Percentiles rank a stretch among this genome's conserved stretches.
These are phyloP conservation scores for Cynaeus angustus DNA, from an alignment of 2,888 invertebrate genomes.

Conservation along the genomic window DNA sequence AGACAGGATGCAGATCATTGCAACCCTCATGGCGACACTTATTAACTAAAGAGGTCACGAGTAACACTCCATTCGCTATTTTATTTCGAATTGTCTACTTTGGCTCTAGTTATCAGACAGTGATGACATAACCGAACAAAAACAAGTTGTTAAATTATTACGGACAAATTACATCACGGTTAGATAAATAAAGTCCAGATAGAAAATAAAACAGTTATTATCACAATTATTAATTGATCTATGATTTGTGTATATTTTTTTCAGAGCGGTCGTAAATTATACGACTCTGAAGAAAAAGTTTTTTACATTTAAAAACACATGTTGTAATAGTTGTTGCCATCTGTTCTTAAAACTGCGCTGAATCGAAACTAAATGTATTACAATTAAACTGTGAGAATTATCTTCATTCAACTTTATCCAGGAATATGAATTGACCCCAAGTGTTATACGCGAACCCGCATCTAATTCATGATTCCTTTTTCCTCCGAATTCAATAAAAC, in stretches of 20 bases:
- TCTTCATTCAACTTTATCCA: background rate
- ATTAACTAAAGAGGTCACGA: conserved; percentile 51
- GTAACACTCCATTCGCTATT: conserved; percentile 33
- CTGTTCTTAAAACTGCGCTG: conserved; percentile 11
- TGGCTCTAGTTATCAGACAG: conserved; percentile 10
- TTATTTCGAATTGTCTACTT: conserved; percentile 18
- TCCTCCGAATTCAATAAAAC: conserved; percentile 44
- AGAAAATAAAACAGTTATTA: conserved; percentile 25
- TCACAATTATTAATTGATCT: conserved; percentile 34
- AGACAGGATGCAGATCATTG: conserved; percentile 55
- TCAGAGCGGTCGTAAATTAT: background rate
- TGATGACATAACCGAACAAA: conserved; percentile 34
- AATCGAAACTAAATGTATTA: background rate
- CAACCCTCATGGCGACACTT: conserved; percentile 51
- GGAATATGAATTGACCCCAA: conserved; percentile 13
- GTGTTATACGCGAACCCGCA: background rate
- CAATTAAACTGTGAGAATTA: background rate
- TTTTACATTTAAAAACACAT: conserved; percentile 15
- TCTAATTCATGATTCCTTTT: conserved; percentile 29
- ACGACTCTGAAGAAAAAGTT: background rate
- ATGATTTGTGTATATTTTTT: conserved; percentile 28
- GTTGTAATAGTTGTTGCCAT: conserved; percentile 17
- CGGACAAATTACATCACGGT: conserved; percentile 32
- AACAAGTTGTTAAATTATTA: conserved; percentile 34
- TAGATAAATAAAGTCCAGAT: conserved; percentile 27